Percentiles rank a stretch among this genome's conserved stretches.
phyloP scores from a whole-genome alignment of 2,888 invertebrate species.

The Mythimna impura region DNA sequence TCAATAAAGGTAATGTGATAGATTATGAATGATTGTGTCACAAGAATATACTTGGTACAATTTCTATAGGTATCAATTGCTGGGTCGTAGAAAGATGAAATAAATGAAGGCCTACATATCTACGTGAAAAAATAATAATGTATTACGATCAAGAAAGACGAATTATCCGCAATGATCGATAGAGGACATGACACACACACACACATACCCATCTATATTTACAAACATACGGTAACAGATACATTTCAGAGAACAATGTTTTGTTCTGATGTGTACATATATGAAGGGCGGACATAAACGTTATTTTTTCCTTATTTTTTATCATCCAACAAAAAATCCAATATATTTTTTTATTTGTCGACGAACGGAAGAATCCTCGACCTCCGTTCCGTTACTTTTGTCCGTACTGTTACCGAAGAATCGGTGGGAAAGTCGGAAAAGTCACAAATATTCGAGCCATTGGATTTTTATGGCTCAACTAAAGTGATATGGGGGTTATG shows the following conservation, averaged over 20 bases:
- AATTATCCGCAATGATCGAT: slow-evolving; percentile 39
- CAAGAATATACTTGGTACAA: slow-evolving; percentile 1
- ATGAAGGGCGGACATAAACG: slow-evolving; percentile 49
- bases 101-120: neutral
- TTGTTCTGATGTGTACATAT: slow-evolving; percentile 62
- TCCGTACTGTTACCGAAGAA: slow-evolving; percentile 38
- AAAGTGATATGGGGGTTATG: slow-evolving; percentile 54
- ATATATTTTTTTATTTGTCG: slow-evolving; percentile 61
- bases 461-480: slow-evolving; percentile 60
- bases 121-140: slow-evolving; percentile 1
- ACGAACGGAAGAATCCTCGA: slow-evolving; percentile 50
- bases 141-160: slow-evolving; percentile 1
- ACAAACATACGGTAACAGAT: slow-evolving; percentile 48
- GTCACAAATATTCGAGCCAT: slow-evolving; percentile 58
- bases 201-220: slow-evolving; percentile 10
- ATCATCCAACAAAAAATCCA: slow-evolving; percentile 58
- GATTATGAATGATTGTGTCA: slow-evolving; percentile 15
- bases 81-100: neutral
- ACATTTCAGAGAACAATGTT: slow-evolving; percentile 54
- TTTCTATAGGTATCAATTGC: neutral
- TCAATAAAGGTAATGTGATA: slow-evolving; percentile 1
- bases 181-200: slow-evolving; percentile 26
- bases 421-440: slow-evolving; percentile 23
- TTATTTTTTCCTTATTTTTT: slow-evolving; percentile 63
- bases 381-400: slow-evolving; percentile 37